These are phyloP conservation scores for Gavia stellata DNA, from an alignment of 2,113 vertebrate species.

Conservation along the genomic window DNA sequence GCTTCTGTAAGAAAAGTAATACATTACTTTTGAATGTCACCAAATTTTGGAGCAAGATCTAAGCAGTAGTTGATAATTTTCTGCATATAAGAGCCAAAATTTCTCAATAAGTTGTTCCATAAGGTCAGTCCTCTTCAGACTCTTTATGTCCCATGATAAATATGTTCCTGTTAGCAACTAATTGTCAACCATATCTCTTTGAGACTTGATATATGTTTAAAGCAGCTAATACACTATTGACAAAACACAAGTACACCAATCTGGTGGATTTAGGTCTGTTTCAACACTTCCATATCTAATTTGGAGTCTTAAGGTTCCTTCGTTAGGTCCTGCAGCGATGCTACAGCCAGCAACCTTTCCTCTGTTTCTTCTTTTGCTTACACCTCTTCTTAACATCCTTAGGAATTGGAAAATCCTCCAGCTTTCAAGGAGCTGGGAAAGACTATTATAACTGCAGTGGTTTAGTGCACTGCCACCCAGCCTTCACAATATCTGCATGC, in stretches of 20 bases:
- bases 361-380: background rate
- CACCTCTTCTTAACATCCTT: background rate
- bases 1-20: background rate
- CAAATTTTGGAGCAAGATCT: background rate
- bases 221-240: background rate
- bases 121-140: background rate
- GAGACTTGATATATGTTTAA: background rate
- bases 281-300: background rate
- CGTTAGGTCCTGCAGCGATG: accelerated
- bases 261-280: background rate
- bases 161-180: background rate
- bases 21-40: background rate
- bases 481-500: background rate
- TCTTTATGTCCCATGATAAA: background rate
- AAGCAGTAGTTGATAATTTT: background rate
- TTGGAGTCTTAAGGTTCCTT: background rate
- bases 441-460: background rate
- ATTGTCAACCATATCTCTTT: background rate
- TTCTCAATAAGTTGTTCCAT: background rate
- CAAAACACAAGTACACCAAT: background rate
- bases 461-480: background rate
- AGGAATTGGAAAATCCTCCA: background rate
- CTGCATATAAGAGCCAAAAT: background rate
- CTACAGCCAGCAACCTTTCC: background rate
- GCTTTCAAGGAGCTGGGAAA: background rate